These are phyloP conservation scores for Campoletis raptor DNA, from an alignment of 2,888 invertebrate species.

Conservation along the genomic window DNA sequence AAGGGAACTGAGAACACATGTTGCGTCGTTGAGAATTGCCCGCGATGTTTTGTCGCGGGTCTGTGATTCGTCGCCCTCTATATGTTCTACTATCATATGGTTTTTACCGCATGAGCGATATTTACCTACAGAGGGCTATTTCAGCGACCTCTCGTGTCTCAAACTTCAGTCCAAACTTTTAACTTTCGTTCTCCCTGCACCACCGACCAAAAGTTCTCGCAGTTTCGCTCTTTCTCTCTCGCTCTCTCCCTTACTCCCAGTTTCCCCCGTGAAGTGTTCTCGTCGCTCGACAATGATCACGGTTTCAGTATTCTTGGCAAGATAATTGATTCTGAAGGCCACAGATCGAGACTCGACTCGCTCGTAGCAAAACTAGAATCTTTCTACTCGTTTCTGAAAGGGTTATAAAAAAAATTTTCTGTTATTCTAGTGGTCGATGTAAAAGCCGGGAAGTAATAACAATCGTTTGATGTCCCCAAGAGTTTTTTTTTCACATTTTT, in stretches of 20 bases:
- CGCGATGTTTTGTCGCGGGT: neutral
- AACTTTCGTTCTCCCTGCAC: conserved; percentile 39
- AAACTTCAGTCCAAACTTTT: conserved; percentile 14
- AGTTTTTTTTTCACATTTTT: neutral
- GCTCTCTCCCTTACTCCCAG: neutral
- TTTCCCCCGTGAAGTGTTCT: neutral
- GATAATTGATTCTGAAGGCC: conserved; percentile 65
- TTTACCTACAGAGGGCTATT: conserved; percentile 24
- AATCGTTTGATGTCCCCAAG: neutral
- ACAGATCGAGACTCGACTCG: conserved; percentile 2
- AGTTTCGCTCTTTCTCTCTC: conserved; percentile 30
- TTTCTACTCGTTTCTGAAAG: neutral
- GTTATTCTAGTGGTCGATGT: neutral
- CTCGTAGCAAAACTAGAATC: conserved; percentile 41
- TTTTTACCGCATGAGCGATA: conserved; percentile 23
- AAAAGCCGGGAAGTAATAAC: neutral
- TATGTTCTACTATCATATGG: neutral
- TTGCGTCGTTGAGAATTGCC: neutral
- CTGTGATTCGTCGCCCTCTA: neutral
- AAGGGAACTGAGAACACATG: neutral
- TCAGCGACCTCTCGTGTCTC: conserved; percentile 53
- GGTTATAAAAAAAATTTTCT: conserved; percentile 15
- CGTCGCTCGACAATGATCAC: conserved; percentile 48
- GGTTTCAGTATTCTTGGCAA: conserved; percentile 54
- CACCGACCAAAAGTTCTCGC: conserved; percentile 17